Evolutionary conservation across 2,113 vertebrate genomes (phyloP), one percentile per base, ranked within the genome.

Genomic region (Campylomormyrus numenius): DNA sequence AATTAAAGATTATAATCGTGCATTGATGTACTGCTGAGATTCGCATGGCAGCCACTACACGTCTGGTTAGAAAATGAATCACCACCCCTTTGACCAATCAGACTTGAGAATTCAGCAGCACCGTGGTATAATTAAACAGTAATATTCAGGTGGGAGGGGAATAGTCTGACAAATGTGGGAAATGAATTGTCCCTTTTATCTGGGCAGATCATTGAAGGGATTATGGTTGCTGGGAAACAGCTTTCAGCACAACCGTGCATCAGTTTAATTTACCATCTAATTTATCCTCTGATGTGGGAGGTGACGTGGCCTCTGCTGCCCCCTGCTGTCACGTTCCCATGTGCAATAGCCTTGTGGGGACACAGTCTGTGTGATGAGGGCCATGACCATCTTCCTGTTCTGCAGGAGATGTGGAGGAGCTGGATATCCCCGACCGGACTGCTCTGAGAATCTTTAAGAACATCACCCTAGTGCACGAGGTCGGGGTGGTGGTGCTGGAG

Each of bases 391-490:
- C 15, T 87, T 56, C 85, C 8, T 89, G 62, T 90, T 85, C 83
- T 93, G 90, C 91, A 99, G 98, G 98, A 91, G 98, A 99, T 70
- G 98, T 99, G 89, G 97, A 99, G 95, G 98, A 99, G 96, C 94
- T 99, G 93, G 98, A 99, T 93, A 95, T 96, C 58, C 94, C 97
- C 0, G 97, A 98, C 91, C 99, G 97, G 90, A 97, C 97, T 88
- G 98, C 98, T 24, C 85, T 99, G 92, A 97, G 95, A 93, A 96
- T 99, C 90, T 99, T 99, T 92, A 98, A 97, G 94, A 97, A 94
- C 92, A 97, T 99, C 92, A 98, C 97, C 10, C 95, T 99, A 91
- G 94, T 98, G 89, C 97, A 99, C 90, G 98, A 99, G 58, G 95
- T 96, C 7, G 96, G 97, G 90, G 97, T 98, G 97, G 97, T 99